These are phyloP conservation scores for Helicoverpa assulta DNA, from an alignment of 2,888 invertebrate species.

Conservation along the genomic window DNA sequence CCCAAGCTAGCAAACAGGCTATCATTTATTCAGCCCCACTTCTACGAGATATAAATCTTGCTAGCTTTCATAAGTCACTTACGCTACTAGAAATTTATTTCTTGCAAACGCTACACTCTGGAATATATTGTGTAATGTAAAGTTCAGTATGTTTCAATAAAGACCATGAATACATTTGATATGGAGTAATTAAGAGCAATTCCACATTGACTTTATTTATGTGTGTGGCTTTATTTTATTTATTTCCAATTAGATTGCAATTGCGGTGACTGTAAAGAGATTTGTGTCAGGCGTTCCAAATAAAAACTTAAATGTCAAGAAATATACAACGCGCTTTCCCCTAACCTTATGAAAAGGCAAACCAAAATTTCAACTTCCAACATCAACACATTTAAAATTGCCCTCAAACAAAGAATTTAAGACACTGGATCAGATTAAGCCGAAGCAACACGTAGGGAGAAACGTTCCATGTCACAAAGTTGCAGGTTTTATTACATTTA, in stretches of 20 bases:
- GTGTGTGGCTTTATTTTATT: no score
- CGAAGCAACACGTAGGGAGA: constrained; percentile 57
- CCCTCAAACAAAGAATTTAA: constrained; percentile 29
- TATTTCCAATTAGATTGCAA: no score
- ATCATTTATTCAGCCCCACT: constrained; percentile 67
- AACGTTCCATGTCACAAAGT: constrained; percentile 58
- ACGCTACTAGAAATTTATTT: constrained; percentile 27
- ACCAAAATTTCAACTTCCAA: neutral
- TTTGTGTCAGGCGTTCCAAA: no score
- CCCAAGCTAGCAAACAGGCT: constrained; percentile 53
- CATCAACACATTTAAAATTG: constrained; percentile 36
- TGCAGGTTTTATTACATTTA: constrained; percentile 60
- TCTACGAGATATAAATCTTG: constrained; percentile 63
- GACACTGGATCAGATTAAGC: constrained; percentile 42
- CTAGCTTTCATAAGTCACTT: constrained; percentile 50
- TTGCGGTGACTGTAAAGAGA: no score
- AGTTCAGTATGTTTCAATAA: neutral
- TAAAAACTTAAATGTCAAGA: no score
- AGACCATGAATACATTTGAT: no score
- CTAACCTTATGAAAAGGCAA: constrained; percentile 19
- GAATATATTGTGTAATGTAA: neutral
- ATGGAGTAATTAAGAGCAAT: no score
- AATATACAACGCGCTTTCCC: constrained; percentile 27
- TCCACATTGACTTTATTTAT: no score
- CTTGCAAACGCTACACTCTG: neutral